phyloP scores from a whole-genome alignment of 2,888 invertebrate species.

The Melanargia galathea region DNA sequence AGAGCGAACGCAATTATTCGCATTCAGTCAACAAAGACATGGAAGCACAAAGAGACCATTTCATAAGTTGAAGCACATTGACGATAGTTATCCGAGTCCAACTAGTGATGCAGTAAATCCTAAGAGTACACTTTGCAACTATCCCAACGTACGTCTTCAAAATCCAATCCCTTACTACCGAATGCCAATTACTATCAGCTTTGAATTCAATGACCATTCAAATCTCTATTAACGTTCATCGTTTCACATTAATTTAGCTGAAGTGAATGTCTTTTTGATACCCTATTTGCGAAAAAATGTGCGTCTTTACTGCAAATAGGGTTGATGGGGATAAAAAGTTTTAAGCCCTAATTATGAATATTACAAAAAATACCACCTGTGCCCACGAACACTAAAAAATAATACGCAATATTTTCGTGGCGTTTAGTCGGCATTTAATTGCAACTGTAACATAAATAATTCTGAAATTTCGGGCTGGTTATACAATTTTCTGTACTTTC shows the following conservation, averaged over 20 bases:
- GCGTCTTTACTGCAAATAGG: slow-evolving; percentile 15
- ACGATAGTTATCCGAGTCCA: slow-evolving; percentile 71
- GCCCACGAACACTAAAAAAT: slow-evolving; percentile 12
- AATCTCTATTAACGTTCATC: background rate
- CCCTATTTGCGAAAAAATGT: slow-evolving; percentile 1
- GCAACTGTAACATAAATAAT: slow-evolving; percentile 2
- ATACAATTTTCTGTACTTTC: background rate
- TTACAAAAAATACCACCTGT: slow-evolving; percentile 25
- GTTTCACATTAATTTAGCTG: slow-evolving; percentile 5
- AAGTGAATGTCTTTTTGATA: background rate
- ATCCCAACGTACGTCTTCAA: slow-evolving; percentile 56
- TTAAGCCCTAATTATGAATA: slow-evolving; percentile 16
- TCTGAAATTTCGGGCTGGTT: background rate
- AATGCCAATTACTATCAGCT: slow-evolving; percentile 45
- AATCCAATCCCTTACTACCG: slow-evolving; percentile 57
- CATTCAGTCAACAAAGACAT: slow-evolving; percentile 69
- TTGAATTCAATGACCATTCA: background rate
- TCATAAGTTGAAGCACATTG: slow-evolving; percentile 72
- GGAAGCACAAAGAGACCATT: slow-evolving; percentile 68
- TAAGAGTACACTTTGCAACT: slow-evolving; percentile 66
- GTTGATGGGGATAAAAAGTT: slow-evolving; percentile 20
- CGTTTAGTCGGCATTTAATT: slow-evolving; percentile 9
- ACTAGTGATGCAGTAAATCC: slow-evolving; percentile 78
- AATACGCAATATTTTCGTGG: slow-evolving; percentile 9
- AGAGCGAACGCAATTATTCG: slow-evolving; percentile 71